Percentiles rank a stretch among this genome's conserved stretches.
phyloP scores from a whole-genome alignment of 2,888 invertebrate species.

The Elmis aenea region DNA sequence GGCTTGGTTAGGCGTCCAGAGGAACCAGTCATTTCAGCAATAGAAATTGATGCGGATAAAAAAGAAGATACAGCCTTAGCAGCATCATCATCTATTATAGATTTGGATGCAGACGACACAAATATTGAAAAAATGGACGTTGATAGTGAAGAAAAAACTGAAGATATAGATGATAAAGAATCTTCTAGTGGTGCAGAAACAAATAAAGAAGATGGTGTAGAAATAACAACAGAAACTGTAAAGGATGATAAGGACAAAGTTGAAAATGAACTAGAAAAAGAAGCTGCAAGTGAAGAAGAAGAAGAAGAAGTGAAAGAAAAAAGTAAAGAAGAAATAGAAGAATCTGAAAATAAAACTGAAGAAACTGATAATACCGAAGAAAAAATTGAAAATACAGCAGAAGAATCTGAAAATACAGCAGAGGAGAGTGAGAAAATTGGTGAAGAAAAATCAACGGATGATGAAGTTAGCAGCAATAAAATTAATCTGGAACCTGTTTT shows the following conservation, averaged over 20 bases:
- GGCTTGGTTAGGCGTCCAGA: conserved; percentile 54
- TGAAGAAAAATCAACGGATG: not conserved
- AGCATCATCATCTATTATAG: no score
- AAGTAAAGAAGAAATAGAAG: conserved; percentile 8
- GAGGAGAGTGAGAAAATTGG: not conserved
- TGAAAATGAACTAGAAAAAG: conserved; percentile 11
- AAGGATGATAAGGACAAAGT: conserved; percentile 7
- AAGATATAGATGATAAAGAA: conserved; percentile 2
- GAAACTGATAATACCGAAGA: conserved; percentile 5
- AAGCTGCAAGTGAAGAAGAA: conserved; percentile 5
- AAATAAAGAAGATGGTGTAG: conserved; percentile 5
- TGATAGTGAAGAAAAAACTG: conserved; percentile 9
- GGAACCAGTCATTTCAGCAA: conserved; percentile 31
- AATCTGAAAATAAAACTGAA: conserved; percentile 5
- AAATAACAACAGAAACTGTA: conserved; percentile 4
- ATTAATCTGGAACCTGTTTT: conserved; percentile 1
- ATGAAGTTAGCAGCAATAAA: conserved; percentile 1
- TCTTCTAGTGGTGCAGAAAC: conserved; percentile 5
- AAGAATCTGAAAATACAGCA: not conserved
- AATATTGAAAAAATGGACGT: not conserved
- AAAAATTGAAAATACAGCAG: not conserved
- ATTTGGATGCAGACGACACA: not conserved
- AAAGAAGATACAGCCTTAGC: conserved; percentile 4
- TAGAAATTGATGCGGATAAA: conserved; percentile 22
- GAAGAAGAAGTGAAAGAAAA: conserved; percentile 5